Base-by-base conservation (phyloP, 23 tunicate species). In the Halocynthia aurantium region DNA sequence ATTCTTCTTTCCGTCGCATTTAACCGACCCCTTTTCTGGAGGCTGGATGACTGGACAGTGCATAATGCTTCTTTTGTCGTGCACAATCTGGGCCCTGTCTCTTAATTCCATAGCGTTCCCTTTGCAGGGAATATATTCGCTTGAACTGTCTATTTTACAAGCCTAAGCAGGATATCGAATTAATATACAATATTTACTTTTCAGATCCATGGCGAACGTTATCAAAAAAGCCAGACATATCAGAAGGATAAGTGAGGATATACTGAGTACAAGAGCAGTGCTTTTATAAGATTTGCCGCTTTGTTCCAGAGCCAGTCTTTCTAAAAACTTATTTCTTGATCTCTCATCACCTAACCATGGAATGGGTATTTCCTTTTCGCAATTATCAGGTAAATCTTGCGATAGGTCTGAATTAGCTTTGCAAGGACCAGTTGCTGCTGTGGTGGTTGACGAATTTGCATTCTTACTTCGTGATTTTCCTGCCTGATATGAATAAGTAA, bases 1-100 rank as follows among this genome's bases (percentile, higher is more conserved):
- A 15, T 65, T 40, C 5, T 20, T 65, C 9, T 40, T 65, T 65
- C 70, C 70, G 22, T 65, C 19, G 70, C 70, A 65, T 65, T 65
- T 15, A 40, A 65, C 1, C 22, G 19, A 11, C 31, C 70, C 70
- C 10, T 65, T 65, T 15, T 65, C 49, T 9, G 19, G 17, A 20
- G 22, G 22, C 9, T 65, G 70, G n/a, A 15, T 40, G 10, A 20
- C 31, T 65, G 19, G 10, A 2, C 70, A 65, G 70, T 65, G 9
- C 70, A 49, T 15, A 65, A 65, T 49, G 31, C 70, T 65, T 31
- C 44, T 31, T 31, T 31, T 31, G 44, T 31, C 4, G 44, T 31
- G 44, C 44, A 31, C 44, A 0, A 31, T 31, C 44, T 31, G 44
- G 44, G 44, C 44, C 44, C 44, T 31, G 44, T 31, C 44, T 31